A percentile compares a stretch with the other conserved stretches of the same genome.
Evolutionary conservation across 2,888 invertebrate genomes (phyloP).

Genomic region (Abscondita cerata): DNA sequence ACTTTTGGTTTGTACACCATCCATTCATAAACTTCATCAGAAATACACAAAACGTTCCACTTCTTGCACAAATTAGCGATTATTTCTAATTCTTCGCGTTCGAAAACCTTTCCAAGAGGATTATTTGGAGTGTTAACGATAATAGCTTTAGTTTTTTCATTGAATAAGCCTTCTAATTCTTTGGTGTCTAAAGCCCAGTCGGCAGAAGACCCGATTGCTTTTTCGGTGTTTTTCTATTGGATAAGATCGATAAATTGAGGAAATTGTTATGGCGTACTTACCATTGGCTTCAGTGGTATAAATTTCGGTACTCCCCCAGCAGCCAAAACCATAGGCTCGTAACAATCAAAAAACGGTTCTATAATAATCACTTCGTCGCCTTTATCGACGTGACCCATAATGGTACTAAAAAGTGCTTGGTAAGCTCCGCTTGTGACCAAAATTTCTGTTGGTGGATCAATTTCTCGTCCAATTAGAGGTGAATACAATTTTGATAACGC

Average conservation of each 20-base stretch:
- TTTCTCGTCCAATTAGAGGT: constrained; percentile 71
- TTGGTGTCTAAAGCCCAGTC: constrained; percentile 90
- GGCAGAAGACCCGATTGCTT: constrained; percentile 67
- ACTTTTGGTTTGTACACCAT: constrained; percentile 83
- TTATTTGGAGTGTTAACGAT: constrained; percentile 98
- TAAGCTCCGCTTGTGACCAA: constrained; percentile 94
- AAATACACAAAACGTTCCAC: constrained; percentile 88
- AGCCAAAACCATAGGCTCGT: constrained; percentile 90
- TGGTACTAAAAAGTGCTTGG: constrained; percentile 87
- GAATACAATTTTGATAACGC: constrained; percentile 87
- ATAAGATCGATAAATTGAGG: background rate
- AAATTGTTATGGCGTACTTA: constrained; percentile 57
- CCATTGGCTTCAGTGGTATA: constrained; percentile 80
- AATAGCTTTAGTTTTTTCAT: constrained; percentile 88
- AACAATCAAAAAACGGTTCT: constrained; percentile 98
- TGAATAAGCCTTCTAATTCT: constrained; percentile 84
- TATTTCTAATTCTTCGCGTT: constrained; percentile 69
- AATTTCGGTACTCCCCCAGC: constrained; percentile 89
- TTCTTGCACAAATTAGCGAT: constrained; percentile 92
- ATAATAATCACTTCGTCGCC: constrained; percentile 96
- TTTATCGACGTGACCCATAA: constrained; percentile 82
- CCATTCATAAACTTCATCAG: constrained; percentile 99
- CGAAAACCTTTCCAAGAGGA: constrained; percentile 93
- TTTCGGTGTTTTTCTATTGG: background rate
- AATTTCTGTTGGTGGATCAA: constrained; percentile 89